Conservation (phyloP, 2,113 vertebrate species). For the Zosterops pallidus region DNA sequence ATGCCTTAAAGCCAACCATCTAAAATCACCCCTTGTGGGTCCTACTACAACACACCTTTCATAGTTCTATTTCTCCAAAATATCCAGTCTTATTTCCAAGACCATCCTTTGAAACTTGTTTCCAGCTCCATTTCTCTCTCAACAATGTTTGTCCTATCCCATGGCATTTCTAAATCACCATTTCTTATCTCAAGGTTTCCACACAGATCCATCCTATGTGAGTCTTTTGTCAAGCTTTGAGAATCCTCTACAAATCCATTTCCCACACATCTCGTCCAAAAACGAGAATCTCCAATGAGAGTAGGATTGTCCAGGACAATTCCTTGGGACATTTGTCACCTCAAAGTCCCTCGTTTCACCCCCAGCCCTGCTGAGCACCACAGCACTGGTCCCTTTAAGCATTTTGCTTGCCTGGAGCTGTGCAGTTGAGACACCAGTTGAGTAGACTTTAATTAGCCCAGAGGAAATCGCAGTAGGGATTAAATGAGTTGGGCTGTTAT, state of each 20-base stretch:
- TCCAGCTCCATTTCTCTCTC: background rate
- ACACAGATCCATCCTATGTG: background rate
- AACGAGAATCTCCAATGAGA: accelerated
- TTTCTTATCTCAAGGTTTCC: background rate
- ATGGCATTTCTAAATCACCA: background rate
- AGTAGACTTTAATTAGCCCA: constrained; percentile 70
- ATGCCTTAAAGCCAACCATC: background rate
- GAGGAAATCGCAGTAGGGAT: constrained; percentile 67
- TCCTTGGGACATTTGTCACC: background rate
- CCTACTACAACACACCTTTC: background rate
- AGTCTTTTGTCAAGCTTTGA: background rate
- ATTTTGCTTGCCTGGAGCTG: background rate
- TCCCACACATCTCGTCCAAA: no score
- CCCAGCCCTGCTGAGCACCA: background rate
- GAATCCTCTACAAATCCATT: background rate
- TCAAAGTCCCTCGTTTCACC: background rate
- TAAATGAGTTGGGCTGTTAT: constrained; percentile 64
- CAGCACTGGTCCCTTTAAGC: constrained; percentile 34
- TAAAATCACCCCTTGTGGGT: background rate
- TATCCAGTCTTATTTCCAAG: background rate
- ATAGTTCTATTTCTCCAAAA: background rate
- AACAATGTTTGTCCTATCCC: background rate
- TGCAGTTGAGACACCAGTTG: constrained; percentile 14
- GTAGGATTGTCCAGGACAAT: background rate
- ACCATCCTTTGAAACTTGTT: background rate